Evolutionary conservation across 1,140 invertebrate genomes (phyloP), one percentile per base, ranked within the genome.

Genomic region (Pogonomyrmex barbatus): DNA sequence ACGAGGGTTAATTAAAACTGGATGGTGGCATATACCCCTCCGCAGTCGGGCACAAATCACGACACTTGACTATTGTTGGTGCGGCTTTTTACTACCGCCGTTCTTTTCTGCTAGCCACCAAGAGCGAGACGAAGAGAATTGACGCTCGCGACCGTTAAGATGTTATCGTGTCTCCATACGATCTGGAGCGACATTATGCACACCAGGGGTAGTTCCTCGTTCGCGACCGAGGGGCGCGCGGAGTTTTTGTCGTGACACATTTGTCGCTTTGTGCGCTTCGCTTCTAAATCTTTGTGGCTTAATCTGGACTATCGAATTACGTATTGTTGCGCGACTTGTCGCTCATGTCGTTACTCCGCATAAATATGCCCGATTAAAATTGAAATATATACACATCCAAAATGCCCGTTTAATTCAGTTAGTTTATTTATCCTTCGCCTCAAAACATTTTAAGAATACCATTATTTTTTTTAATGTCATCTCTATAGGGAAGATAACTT

Each of bases 1-100:
- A 88, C 90, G 84, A 39, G 84, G 89, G 84, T 90, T 91, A 91
- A 91, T 91, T 91, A 91, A 90, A 87, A 90, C 87, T 87, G 83
- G 89, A 85, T 90, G 65, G 89, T 76, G 79, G 86, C 63, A 52
- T 56, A 65, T 63, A 58, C 73, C 71, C 89, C 89, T 78, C 84
- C 83, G 84, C 83, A 76, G 73, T 63, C 60, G 87, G 36, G 83
- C 87, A 90, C 82, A 88, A 91, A 91, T 91, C 90, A 89, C 90
- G 84, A 90, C 89, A 90, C 87, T 91, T 90, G 89, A 90, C 87
- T 87, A 90, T 91, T 91, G 89, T 91, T 84, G 79, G 75, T 56
- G 86, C 79, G 90, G 82, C 90, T 90, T 91, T 89, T 90, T 90
- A 85, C 87, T 86, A 70, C 83, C 88, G 58, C 82, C 75, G 79